Evolutionary conservation across 2,113 vertebrate genomes (phyloP), one percentile per base, ranked within the genome.

Genomic region (Equus przewalskii): DNA sequence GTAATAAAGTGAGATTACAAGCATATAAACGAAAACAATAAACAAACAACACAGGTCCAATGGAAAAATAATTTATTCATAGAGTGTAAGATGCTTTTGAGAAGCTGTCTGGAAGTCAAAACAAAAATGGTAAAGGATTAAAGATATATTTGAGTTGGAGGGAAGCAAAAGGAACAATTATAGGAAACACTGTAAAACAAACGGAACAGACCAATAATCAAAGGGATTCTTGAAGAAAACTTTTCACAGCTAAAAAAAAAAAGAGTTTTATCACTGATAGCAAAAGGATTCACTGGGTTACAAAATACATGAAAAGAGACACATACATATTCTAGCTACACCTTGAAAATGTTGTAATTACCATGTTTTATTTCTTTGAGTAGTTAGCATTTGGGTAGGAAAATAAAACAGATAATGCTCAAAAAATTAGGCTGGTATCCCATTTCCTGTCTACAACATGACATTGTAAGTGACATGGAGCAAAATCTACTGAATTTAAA

Each of bases 401-500:
- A 96, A 76, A 67, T 69, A 88, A 92, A 89, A 49, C 5, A 82
- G n/a, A 60, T 36, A 49, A 33, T 81, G 46, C 15, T 60, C 22
- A 54, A 60, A 69, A 72, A 33, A 3, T 28, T 91, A 58, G 19
- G 1, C 21, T 62, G 10, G 8, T 80, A 62, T 69, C 14, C 24
- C 54, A 46, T 80, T 91, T 88, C 21, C 44, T 95, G 16, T 62
- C 18, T 64, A 28, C 30, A 91, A 75, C 41, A 73, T 89, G 72
- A 49, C 14, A 62, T 75, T 60, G 19, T 41, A 41, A 21, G 26
- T 84, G 26, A 78, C 51, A 76, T 62, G 41, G 58, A 72, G 5
- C 44, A 84, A 82, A 91, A 54, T 64, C 30, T 83, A 49, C n/a
- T 89, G 51, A 56, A 41, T 19, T 90, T 75, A 58, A 85, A 95